Evolutionary conservation across 2,797 vertebrate species (phyloP).

Genomic region (Heterohyrax brucei): DNA sequence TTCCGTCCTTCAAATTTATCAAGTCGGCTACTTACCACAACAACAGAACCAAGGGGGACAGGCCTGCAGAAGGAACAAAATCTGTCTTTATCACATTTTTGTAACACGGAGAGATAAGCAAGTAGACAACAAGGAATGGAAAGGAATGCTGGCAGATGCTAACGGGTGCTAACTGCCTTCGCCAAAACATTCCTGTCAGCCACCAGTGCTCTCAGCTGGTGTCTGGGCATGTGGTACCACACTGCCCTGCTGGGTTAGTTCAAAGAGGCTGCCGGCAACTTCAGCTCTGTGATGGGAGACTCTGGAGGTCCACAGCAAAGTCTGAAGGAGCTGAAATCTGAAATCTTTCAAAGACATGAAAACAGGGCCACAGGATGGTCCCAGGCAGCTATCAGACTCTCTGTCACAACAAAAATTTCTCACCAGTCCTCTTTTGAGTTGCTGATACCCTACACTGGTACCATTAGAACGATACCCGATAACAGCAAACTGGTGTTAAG

Average conservation of each 20-base stretch:
- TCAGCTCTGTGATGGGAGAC: background rate
- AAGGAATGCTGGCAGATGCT: background rate
- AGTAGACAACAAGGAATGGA: background rate
- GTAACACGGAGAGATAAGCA: background rate
- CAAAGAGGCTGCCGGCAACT: background rate
- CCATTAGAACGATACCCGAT: background rate
- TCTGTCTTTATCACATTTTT: background rate
- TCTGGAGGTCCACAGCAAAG: background rate
- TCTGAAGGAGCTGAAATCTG: background rate
- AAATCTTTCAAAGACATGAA: conserved; percentile 21
- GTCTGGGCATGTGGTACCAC: background rate
- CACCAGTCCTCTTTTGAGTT: background rate
- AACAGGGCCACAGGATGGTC: background rate
- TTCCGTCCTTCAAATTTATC: conserved; percentile 92
- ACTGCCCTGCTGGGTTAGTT: background rate
- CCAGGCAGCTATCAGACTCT: background rate
- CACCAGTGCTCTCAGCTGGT: background rate
- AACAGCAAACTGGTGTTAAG: background rate
- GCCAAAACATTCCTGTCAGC: background rate
- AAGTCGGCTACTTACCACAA: conserved; percentile 90
- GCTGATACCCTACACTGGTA: background rate
- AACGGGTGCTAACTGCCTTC: no score
- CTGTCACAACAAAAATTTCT: background rate
- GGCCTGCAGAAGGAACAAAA: conserved; percentile 88
- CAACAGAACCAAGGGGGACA: conserved; percentile 91